Conservation (phyloP, 2,888 invertebrate species). For the Lagria hirta region DNA sequence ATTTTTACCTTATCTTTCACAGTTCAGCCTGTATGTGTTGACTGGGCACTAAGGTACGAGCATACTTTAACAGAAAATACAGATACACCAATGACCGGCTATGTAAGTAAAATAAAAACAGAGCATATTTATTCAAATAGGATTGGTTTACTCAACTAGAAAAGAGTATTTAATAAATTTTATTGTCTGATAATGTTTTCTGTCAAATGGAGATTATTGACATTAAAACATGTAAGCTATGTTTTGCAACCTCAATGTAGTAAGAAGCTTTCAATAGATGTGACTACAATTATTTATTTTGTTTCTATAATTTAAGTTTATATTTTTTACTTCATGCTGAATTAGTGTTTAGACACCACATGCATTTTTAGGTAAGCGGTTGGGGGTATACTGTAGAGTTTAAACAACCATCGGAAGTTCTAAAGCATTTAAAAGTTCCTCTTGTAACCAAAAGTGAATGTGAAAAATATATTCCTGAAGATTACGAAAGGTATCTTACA, state of each 20-base stretch:
- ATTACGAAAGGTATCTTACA: constrained; percentile 23
- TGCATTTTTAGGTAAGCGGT: constrained; percentile 6
- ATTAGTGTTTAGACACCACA: too few relatives aligned
- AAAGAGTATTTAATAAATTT: too few relatives aligned
- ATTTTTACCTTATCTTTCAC: constrained; percentile 40
- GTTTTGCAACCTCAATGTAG: too few relatives aligned
- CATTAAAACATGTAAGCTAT: too few relatives aligned
- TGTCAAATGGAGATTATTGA: too few relatives aligned
- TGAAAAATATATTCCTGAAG: constrained; percentile 21
- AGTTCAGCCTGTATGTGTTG: constrained; percentile 49
- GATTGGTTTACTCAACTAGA: too few relatives aligned
- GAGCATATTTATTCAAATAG: too few relatives aligned
- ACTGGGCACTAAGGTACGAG: constrained; percentile 27
- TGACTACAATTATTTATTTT: too few relatives aligned
- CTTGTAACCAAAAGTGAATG: constrained; percentile 10
- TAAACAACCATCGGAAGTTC: neutral
- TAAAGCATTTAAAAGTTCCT: constrained; percentile 40
- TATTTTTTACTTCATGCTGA: too few relatives aligned
- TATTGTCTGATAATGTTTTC: too few relatives aligned
- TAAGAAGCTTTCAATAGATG: too few relatives aligned
- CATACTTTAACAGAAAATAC: neutral
- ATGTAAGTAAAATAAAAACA: too few relatives aligned
- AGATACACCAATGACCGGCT: neutral
- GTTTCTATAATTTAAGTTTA: neutral
- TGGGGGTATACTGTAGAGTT: constrained; percentile 6